Base-by-base conservation (phyloP, 2,888 invertebrate genomes). In the Leptodirus hochenwartii region DNA sequence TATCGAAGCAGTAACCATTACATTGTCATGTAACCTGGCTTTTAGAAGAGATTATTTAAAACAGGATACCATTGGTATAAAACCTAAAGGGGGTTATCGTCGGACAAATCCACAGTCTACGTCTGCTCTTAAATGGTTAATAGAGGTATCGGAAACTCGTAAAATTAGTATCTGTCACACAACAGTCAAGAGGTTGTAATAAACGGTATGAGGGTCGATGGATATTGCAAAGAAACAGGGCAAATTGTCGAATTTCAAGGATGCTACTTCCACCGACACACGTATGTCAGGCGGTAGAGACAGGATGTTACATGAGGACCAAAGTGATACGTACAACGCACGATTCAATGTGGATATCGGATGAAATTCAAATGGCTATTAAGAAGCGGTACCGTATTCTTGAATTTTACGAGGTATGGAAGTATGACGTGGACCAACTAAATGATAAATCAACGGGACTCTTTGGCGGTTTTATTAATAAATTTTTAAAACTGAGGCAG, bases 361-460 rank as follows among this genome's bases (percentile, higher is more conserved):
- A 45, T 10, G 53, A 54, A 36, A 25, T 55, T 0, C 15, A 39
- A 16, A 45, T 42, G 34, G 53, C 52, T 4, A 15, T 47, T 0
- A 29, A 36, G 38, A 33, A 20, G 16, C 49, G 48, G 0, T 55
- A 53, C 30, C 32, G 34, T 25, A 37, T 51, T n/a, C 2, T 45
- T 1, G 35, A 48, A 23, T 39, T 50, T 4, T 35, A 39, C 22
- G 49, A 50, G 35, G 43, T 51, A 8, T 51, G 48, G 34, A 20
- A 25, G 11, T 36, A 41, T 25, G 46, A 49, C 36, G 43, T 50
- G 6, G 47, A 44, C 43, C 41, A 50, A 29, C 53, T 48, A 17
- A 34, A 45, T 31, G 34, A 10, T 15, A n/a, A n/a, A n/a, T n/a
- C n/a, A n/a, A 31, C 37, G 0, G 47, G 49, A 4, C 30, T 52